Percentiles rank a stretch among this genome's conserved stretches.
These are phyloP conservation scores for Boulengeromyrus knoepffleri DNA, from an alignment of 2,113 vertebrate species.

Conservation along the genomic window DNA sequence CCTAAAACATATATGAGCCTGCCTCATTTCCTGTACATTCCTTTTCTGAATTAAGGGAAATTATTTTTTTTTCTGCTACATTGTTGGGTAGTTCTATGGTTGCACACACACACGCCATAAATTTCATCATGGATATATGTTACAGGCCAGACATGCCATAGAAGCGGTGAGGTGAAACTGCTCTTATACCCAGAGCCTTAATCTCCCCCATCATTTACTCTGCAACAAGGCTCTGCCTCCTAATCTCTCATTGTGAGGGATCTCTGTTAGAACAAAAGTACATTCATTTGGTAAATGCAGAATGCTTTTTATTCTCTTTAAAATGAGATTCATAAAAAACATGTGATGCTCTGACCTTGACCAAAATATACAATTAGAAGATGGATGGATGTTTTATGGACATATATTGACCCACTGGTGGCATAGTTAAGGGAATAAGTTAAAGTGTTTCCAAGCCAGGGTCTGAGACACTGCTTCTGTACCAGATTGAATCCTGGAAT, in stretches of 20 bases:
- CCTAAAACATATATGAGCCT: background rate
- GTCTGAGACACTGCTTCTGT: background rate
- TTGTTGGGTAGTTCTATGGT: background rate
- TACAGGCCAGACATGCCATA: background rate
- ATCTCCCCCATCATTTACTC: background rate
- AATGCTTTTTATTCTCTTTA: background rate
- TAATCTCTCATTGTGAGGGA: background rate
- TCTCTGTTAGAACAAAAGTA: background rate
- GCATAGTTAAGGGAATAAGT: background rate
- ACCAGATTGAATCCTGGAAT: background rate
- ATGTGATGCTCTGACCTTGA: background rate
- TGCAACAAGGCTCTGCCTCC: background rate
- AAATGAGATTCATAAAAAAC: background rate
- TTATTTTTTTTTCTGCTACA: background rate
- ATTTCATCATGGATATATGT: background rate
- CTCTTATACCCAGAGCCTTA: background rate
- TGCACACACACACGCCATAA: background rate
- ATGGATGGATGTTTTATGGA: background rate
- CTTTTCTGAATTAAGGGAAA: background rate
- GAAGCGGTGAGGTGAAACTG: background rate
- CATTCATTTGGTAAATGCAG: background rate
- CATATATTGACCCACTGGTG: background rate
- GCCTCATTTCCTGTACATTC: background rate
- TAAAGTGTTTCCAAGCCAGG: background rate
- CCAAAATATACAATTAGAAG: background rate